Base-by-base conservation (phyloP, 2,797 vertebrate species). In the Denticeps clupeoides region DNA sequence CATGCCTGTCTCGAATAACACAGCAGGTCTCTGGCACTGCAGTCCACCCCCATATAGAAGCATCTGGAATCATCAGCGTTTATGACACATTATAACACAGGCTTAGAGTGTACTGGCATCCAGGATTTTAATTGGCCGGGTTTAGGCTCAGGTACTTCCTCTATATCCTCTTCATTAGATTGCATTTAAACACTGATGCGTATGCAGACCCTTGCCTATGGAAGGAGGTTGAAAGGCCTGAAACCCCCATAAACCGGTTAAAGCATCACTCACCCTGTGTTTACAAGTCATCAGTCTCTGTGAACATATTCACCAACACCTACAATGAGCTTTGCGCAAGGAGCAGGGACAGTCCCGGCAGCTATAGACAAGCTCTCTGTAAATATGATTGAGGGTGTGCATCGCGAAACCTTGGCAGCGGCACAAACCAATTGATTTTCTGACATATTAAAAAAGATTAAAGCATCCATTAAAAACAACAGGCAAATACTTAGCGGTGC, bases 381-480 rank as follows among this genome's bases (percentile, higher is more conserved):
- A 68, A 73, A 77, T 67, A 67, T 84, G 79, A 83, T 80, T 73
- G 79, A 83, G 77, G 79, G 73, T 68, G 69, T 69, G 52, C 58
- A 65, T 74, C 69, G n/a, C n/a, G 58, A 72, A 75, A 78, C 75
- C 74, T 72, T 79, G 80, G 74, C 82, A 82, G 77, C 68, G 51
- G 78, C 53, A 73, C 74, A 76, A 78, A 73, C 63, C 71, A 72
- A 85, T 84, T 71, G 79, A 84, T 83, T 83, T 84, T 78, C 74
- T 82, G 82, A 80, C 76, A 77, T 78, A 83, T 83, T 83, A 77
- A 79, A 82, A 82, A 82, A 81, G 76, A 83, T 81, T 78, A 81
- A 80, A 78, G 74, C 73, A 79, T 74, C 74, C 74, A 78, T 77
- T 79, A 81, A 82, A 78, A 81, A 78, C 79, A 78, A 75, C 73